A percentile compares a stretch with the other conserved stretches of the same genome.
Conservation (phyloP, 2,113 vertebrate genomes). For the Sinocyclocheilus maitianheensis region DNA sequence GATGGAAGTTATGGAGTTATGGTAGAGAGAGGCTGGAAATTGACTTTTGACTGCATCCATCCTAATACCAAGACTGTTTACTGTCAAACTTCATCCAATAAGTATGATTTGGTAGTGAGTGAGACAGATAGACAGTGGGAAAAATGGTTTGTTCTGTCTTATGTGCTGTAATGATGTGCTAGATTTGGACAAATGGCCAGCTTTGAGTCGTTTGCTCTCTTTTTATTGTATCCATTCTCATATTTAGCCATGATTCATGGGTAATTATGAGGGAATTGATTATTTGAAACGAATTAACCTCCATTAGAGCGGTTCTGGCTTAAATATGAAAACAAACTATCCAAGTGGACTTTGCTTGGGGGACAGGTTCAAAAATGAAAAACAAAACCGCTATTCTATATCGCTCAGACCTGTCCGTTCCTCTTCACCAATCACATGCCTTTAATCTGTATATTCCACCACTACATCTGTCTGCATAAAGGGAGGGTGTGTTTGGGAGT, state of each 20-base stretch:
- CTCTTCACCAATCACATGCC: constrained; percentile 9
- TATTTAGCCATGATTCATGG: constrained; percentile 43
- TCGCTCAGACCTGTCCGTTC: constrained; percentile 7
- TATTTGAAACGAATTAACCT: constrained; percentile 29
- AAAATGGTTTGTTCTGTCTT: constrained; percentile 21
- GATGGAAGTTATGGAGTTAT: not conserved
- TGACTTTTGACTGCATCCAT: constrained; percentile 27
- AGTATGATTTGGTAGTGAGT: constrained; percentile 22
- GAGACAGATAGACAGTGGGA: constrained; percentile 19
- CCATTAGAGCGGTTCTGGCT: constrained; percentile 35
- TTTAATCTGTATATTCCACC: not conserved
- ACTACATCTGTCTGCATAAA: constrained; percentile 24
- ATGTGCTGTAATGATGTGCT: constrained; percentile 25
- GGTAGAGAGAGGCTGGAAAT: not conserved
- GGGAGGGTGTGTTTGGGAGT: constrained; percentile 60
- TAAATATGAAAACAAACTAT: constrained; percentile 36
- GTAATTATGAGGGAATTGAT: constrained; percentile 45
- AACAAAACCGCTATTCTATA: not conserved
- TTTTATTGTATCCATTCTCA: constrained; percentile 31
- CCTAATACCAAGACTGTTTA: constrained; percentile 36
- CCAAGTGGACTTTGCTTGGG: not conserved
- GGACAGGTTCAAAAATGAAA: not conserved
- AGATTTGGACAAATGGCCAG: constrained; percentile 34
- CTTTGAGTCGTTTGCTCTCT: constrained; percentile 18
- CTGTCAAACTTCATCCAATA: constrained; percentile 37